Conservation (phyloP, 2,113 vertebrate genomes). For the Burhinus bistriatus region DNA sequence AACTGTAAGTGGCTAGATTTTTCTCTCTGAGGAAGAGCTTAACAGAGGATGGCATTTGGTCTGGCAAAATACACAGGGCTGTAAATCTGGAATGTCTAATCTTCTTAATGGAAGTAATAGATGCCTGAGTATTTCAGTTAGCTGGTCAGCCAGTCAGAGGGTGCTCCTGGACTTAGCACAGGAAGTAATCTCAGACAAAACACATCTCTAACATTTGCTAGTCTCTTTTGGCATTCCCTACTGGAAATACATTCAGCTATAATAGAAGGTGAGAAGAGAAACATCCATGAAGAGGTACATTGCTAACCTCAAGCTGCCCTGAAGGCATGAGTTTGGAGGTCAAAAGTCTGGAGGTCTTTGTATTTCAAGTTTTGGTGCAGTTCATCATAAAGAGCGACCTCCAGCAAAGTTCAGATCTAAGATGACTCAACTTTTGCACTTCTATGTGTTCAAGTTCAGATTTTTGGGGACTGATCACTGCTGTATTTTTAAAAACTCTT, state of each 20-base stretch:
- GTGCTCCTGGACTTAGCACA: not conserved
- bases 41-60: constrained; percentile 44
- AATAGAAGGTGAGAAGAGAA: not conserved
- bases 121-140: not conserved
- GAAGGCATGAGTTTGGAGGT: not conserved
- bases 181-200: constrained; percentile 33
- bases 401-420: not conserved
- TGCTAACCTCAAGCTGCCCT: not conserved
- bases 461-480: not conserved
- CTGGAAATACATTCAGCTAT: not conserved
- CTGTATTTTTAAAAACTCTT: not conserved
- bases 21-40: constrained; percentile 32
- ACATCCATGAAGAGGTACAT: not conserved
- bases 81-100: constrained; percentile 7
- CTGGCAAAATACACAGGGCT: not conserved
- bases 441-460: not conserved
- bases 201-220: not conserved
- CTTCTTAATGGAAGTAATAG: not conserved
- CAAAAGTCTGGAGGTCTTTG: not conserved
- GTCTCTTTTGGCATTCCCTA: not conserved
- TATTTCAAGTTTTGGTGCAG: not conserved
- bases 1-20: constrained; percentile 18
- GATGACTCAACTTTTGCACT: not conserved
- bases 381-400: not conserved
- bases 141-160: not conserved